These are phyloP conservation scores for Pyrrhia umbra DNA, from an alignment of 2,888 invertebrate species.

Conservation along the genomic window DNA sequence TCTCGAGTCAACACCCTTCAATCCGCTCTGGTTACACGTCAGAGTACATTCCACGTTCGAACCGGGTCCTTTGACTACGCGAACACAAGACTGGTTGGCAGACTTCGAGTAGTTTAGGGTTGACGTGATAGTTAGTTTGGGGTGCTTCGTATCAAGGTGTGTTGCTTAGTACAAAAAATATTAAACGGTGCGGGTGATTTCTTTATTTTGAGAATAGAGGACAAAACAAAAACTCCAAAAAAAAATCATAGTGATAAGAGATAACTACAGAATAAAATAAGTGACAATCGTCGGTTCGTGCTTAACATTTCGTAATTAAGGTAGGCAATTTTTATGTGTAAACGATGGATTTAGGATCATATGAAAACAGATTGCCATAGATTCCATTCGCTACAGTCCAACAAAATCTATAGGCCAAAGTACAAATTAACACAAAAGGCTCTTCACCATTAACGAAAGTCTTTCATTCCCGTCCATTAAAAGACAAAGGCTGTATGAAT, in stretches of 20 bases:
- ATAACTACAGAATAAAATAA: too few relatives aligned
- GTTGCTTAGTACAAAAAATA: too few relatives aligned
- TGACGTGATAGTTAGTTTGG: too few relatives aligned
- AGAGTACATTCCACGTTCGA: constrained; percentile 6
- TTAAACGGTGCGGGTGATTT: too few relatives aligned
- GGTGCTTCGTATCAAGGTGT: too few relatives aligned
- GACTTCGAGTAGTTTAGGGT: background rate
- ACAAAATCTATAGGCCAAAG: constrained; percentile 29
- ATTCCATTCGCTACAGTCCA: constrained; percentile 8
- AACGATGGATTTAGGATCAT: background rate
- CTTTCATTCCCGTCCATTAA: constrained; percentile 72
- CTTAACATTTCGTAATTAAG: too few relatives aligned
- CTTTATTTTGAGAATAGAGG: too few relatives aligned
- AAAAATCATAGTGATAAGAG: too few relatives aligned
- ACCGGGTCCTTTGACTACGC: constrained; percentile 16
- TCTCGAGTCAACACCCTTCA: constrained; percentile 32
- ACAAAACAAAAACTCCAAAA: too few relatives aligned
- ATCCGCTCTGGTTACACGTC: constrained; percentile 32
- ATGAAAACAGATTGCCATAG: background rate
- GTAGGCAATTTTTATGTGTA: too few relatives aligned
- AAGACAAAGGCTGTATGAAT: constrained; percentile 69
- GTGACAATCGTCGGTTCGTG: too few relatives aligned
- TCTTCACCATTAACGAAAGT: constrained; percentile 64
- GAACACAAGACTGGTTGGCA: constrained; percentile 5
- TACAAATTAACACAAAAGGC: constrained; percentile 62